Conservation (phyloP, 2,113 vertebrate species). For the Rhombomys opimus region DNA sequence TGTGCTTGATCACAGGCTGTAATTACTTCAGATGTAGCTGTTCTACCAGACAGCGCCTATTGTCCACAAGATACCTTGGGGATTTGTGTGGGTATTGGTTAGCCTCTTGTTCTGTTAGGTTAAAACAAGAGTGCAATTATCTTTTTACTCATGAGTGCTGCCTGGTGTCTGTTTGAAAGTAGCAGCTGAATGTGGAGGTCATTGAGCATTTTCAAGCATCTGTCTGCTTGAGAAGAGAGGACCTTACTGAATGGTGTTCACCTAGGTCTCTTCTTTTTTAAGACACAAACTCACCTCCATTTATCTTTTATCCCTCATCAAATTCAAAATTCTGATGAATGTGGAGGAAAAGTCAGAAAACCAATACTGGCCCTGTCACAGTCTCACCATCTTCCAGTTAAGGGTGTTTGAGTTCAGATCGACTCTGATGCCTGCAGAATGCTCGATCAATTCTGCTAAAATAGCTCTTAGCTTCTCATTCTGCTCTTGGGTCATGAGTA, state of each 20-base stretch:
- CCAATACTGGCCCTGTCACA: not conserved
- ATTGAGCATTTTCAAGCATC: not conserved
- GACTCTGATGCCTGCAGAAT: not conserved
- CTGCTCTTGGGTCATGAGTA: slow-evolving; percentile 37
- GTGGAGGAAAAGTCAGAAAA: not conserved
- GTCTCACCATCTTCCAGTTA: not conserved
- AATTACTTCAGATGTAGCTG: not conserved
- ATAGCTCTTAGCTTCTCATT: not conserved
- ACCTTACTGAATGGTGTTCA: not conserved
- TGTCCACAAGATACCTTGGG: not conserved
- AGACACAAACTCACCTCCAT: not conserved
- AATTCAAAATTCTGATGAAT: slow-evolving; percentile 7
- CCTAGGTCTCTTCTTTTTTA: not conserved
- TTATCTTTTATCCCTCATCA: not conserved
- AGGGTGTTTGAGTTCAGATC: not conserved
- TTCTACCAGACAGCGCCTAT: not conserved
- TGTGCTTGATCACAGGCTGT: not conserved
- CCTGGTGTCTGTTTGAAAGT: not conserved
- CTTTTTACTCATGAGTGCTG: not conserved
- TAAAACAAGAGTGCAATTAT: not conserved
- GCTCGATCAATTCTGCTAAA: not conserved
- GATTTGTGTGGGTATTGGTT: not conserved
- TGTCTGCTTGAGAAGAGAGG: not conserved
- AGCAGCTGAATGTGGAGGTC: not conserved
- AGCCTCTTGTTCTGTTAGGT: not conserved